Base-by-base conservation (phyloP, 2,888 invertebrate species). In the Acronicta leporina region DNA sequence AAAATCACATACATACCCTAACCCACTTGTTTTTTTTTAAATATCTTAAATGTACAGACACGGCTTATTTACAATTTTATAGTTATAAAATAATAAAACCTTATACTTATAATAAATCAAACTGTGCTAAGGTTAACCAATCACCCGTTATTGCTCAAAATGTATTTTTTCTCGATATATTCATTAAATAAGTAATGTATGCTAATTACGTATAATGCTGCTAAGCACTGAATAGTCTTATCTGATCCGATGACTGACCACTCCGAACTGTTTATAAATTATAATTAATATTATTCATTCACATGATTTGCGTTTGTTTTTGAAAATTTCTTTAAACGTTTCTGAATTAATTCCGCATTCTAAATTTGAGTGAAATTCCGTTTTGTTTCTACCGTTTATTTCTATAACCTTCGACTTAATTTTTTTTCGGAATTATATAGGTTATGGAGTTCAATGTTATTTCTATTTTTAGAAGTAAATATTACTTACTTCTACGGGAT, bases 251-350 rank as follows among this genome's bases (percentile, higher is more conserved):
- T 45, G 56, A 11, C 53, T 25, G 38, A 1, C 35, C 54, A 25
- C 41, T 41, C 27, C 15, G n/a, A 15, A 10, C 46, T 58, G 47
- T 65, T 73, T 77, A 44, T 13, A 68, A 75, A 73, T 75, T 75
- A 68, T 56, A 64, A 70, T 68, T 63, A 61, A 75, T 53, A n/a
- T 46, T 75, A 75, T 75, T 73, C 69, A 16, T 55, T 54, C 62
- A 75, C 70, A 62, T 48, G 61, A 68, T 59, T 75, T 54, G 51
- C 45, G 58, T 55, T 61, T 54, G 49, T 48, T 49, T 68, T 51
- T 46, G 15, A 50, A 60, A 54, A 53, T n/a, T n/a, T n/a, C n/a
- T n/a, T n/a, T n/a, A n/a, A n/a, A n/a, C n/a, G 35, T 53, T 41
- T 41, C 14, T 20, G 15, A 42, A 27, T 47, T 38, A 11, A 35